Base-by-base conservation (phyloP, 1,140 invertebrate species). In the Aradophagus sp. region DNA sequence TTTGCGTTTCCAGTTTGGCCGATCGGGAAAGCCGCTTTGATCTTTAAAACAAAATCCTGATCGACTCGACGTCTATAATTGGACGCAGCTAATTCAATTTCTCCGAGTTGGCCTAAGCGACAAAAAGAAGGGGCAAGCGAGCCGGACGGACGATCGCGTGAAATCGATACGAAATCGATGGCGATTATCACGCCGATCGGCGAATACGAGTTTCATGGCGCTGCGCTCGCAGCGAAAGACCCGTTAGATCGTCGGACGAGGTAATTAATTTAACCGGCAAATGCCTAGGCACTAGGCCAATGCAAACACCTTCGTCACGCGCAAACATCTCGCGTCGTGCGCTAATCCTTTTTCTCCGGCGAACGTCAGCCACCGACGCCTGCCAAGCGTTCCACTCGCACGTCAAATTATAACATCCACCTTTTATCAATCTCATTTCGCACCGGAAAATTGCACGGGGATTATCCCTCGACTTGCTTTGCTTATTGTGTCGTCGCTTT, bases 241-340 rank as follows among this genome's bases (percentile, higher is more conserved):
- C 83, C 81, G 83, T 84, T 84, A 84, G 74, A 78, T 80, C 75
- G 77, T 61, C 63, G 77, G 71, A 83, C 82, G 77, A 77, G 81
- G 80, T 84, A 84, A 84, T 84, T 84, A 84, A 84, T 84, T 83
- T 84, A 75, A 74, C 70, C 69, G 59, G 74, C 78, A 63, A 77
- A 77, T 74, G 72, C 47, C 72, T 77, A 78, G 77, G 73, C 80
- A 83, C 81, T 84, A 84, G 81, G 81, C 82, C 82, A 84, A 83
- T 82, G 82, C 80, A 80, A 84, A 84, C 82, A 82, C 80, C 82
- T 84, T 81, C 71, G 74, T 73, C 67, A 74, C 36, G 65, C 36
- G 63, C 66, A 73, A 62, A 62, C 62, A 66, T 58, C 68, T 61
- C 61, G 53, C 41, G 35, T 45, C 55, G 61, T 36, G 61, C 62